phyloP scores from a whole-genome alignment of 2,888 invertebrate genomes.

The Iphiclides podalirius region DNA sequence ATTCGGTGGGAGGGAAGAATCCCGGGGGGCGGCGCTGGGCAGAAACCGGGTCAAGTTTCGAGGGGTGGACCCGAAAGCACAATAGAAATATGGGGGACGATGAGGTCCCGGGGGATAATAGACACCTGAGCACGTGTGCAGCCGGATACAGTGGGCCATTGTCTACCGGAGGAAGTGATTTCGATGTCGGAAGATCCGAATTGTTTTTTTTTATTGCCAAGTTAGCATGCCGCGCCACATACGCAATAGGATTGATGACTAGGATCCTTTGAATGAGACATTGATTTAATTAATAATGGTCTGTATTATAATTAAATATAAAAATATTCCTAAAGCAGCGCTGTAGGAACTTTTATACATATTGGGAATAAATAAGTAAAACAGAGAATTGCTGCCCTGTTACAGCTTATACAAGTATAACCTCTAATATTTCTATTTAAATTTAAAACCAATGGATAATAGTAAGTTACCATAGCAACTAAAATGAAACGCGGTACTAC shows the following conservation, averaged over 20 bases:
- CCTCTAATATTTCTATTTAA: too few relatives aligned
- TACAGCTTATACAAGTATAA: too few relatives aligned
- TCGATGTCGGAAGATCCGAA: conserved; percentile 67
- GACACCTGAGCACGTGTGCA: conserved; percentile 78
- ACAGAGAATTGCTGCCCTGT: too few relatives aligned
- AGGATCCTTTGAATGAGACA: conserved; percentile 6
- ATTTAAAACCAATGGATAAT: too few relatives aligned
- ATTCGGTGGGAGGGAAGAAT: conserved; percentile 71
- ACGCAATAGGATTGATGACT: conserved; percentile 20
- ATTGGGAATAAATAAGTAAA: too few relatives aligned
- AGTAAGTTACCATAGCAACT: too few relatives aligned
- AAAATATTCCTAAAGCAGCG: too few relatives aligned
- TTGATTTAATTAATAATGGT: background rate
- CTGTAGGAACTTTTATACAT: too few relatives aligned
- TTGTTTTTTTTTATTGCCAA: conserved; percentile 46
- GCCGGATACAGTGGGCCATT: conserved; percentile 73
- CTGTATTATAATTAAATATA: background rate
- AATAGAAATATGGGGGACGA: conserved; percentile 55
- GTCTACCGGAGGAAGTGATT: conserved; percentile 75
- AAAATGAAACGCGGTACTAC: too few relatives aligned
- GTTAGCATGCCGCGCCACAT: conserved; percentile 14
- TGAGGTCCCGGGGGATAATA: conserved; percentile 57
- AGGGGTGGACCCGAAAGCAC: conserved; percentile 56
- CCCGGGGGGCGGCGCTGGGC: conserved; percentile 58
- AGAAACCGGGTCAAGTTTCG: conserved; percentile 73